These are phyloP conservation scores for Melanotaenia boesemani DNA, from an alignment of 2,797 vertebrate genomes.

Conservation along the genomic window DNA sequence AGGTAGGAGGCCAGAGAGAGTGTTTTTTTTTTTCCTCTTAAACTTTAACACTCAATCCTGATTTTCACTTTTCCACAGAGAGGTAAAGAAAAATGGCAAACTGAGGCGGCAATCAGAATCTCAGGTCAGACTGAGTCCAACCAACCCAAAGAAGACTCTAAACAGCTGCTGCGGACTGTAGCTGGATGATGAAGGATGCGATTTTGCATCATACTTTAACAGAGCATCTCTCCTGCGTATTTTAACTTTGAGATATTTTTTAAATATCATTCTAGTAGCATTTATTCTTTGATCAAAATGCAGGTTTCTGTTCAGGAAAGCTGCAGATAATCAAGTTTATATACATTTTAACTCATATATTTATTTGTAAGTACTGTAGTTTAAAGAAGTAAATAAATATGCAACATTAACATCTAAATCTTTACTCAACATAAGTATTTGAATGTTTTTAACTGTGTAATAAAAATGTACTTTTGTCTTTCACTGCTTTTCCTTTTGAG, in stretches of 20 bases:
- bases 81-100: constrained; percentile 76
- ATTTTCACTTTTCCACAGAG: constrained; percentile 62
- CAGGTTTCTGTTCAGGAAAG: constrained; percentile 38
- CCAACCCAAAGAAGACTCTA: constrained; percentile 55
- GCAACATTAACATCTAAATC: not conserved
- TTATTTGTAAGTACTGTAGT: constrained; percentile 36
- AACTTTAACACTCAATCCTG: not conserved
- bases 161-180: constrained; percentile 74
- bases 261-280: constrained; percentile 22
- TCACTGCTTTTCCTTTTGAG: not conserved
- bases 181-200: constrained; percentile 3
- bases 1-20: constrained; percentile 62
- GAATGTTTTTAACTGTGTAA: not conserved
- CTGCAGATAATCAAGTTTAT: constrained; percentile 19
- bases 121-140: constrained; percentile 57
- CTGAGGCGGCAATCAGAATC: constrained; percentile 49
- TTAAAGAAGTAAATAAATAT: constrained; percentile 22
- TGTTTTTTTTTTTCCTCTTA: not conserved
- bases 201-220: constrained; percentile 27
- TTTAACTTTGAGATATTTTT: constrained; percentile 35
- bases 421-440: constrained; percentile 5
- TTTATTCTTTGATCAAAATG: constrained; percentile 32
- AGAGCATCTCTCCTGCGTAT: not conserved
- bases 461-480: not conserved
- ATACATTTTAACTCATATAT: constrained; percentile 36